Evolutionary conservation across 2,888 invertebrate genomes (phyloP), one percentile per base, ranked within the genome.

Genomic region (Hirtodrosophila histrioides): DNA sequence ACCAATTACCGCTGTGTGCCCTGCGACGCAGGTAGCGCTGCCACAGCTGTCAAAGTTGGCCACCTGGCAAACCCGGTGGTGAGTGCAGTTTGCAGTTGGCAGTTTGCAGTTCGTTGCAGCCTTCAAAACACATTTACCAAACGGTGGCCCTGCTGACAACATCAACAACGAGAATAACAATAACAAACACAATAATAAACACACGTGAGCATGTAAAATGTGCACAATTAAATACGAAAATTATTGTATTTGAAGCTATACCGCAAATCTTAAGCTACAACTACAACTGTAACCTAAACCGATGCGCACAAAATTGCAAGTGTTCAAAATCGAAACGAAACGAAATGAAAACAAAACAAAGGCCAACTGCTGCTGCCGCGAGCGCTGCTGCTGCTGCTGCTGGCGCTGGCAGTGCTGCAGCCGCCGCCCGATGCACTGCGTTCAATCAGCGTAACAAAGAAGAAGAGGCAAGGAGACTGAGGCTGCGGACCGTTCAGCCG

Each of bases 311-410:
- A 70, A 74, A 74, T 74, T 67, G 56, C 49, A 50, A 67, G 62
- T 71, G 53, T 71, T 63, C 7, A 17, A 55, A 62, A 51, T 40
- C 41, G 23, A 40, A 43, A 41, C 39, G 23, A 40, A 43, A 39
- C 39, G 10, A 45, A 60, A 75, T 74, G 74, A 74, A 62, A 67
- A 37, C 70, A 46, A 74, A 67, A 43, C 58, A 70, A 74, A 67
- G 12, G 58, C 66, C 53, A 43, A 63, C 70, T 67, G 40, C 50
- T 24, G 44, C 48, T 29, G 31, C 40, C 10, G 23, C 17, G 17
- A 17, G 36, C 29, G 10, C 10, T 7, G 11, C 50, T 43, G 55
- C n/a, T 12, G 27, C n/a, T 8, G 10, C 10, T 7, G 11, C 50
- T 43, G 55, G 11, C 17, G 27, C n/a, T 8, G 27, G 27, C 27